These are phyloP conservation scores for Dione juno DNA, from an alignment of 2,888 invertebrate species.

Conservation along the genomic window DNA sequence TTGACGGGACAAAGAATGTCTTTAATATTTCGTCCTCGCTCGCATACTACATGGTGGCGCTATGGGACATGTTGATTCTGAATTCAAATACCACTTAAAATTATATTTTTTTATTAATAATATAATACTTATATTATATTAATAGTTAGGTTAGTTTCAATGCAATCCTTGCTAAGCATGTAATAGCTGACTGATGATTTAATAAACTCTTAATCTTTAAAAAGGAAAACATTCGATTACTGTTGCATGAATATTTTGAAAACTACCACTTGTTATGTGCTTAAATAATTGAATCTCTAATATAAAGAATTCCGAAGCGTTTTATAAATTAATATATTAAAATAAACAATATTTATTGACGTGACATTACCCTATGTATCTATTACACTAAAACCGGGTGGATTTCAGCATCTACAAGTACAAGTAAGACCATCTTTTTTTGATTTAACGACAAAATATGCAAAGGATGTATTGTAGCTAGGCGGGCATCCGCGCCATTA, in stretches of 20 bases:
- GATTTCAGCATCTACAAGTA: background rate
- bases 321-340: no score
- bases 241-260: no score
- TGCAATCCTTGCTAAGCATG: no score
- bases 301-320: no score
- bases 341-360: background rate
- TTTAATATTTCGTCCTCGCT: conserved; percentile 47
- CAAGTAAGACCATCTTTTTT: conserved; percentile 21
- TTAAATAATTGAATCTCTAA: no score
- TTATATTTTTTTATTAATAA: no score
- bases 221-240: no score
- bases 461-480: conserved; percentile 43
- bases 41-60: background rate
- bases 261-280: no score
- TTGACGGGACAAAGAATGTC: conserved; percentile 60
- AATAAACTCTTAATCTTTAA: no score
- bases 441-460: conserved; percentile 36
- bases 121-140: no score
- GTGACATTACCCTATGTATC: background rate
- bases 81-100: background rate
- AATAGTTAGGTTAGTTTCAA: no score
- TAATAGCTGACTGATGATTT: no score
- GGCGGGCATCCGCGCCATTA: conserved; percentile 56
- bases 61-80: background rate
- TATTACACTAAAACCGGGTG: background rate